These are phyloP conservation scores for Lophius piscatorius DNA, from an alignment of 2,113 vertebrate genomes.

Conservation along the genomic window DNA sequence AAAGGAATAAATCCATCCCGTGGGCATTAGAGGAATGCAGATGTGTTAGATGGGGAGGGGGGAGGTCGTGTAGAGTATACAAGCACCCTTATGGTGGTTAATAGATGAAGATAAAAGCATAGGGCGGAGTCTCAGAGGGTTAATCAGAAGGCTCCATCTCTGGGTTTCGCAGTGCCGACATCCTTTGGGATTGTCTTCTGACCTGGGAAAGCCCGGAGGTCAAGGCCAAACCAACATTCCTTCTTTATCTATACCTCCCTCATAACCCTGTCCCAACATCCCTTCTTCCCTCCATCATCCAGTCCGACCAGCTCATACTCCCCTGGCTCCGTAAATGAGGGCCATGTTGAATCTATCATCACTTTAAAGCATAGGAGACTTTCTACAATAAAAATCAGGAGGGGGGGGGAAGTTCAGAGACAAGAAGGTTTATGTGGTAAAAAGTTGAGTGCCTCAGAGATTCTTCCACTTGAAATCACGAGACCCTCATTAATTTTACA, in stretches of 20 bases:
- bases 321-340: slow-evolving; percentile 66
- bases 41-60: slow-evolving; percentile 19
- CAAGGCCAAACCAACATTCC: slow-evolving; percentile 69
- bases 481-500: slow-evolving; percentile 4
- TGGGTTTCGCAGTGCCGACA: slow-evolving; percentile 21
- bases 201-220: slow-evolving; percentile 55
- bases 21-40: slow-evolving; percentile 63
- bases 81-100: slow-evolving; percentile 21
- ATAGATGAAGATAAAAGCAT: slow-evolving; percentile 40
- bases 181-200: slow-evolving; percentile 46
- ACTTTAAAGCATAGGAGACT: slow-evolving; percentile 33
- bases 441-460: not conserved
- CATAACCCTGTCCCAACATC: slow-evolving; percentile 16
- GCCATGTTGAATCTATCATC: slow-evolving; percentile 73
- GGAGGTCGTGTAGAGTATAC: slow-evolving; percentile 3
- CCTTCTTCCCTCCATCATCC: slow-evolving; percentile 28
- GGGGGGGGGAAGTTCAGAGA: slow-evolving; percentile 13
- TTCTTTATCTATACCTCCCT: slow-evolving; percentile 46
- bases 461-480: no score
- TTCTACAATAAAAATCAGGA: slow-evolving; percentile 21
- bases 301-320: slow-evolving; percentile 14
- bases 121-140: slow-evolving; percentile 9
- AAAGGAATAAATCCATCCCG: slow-evolving; percentile 40
- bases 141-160: slow-evolving; percentile 64
- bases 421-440: slow-evolving; percentile 63